Conservation (phyloP, 1,140 invertebrate genomes). For the Psix sp. region DNA sequence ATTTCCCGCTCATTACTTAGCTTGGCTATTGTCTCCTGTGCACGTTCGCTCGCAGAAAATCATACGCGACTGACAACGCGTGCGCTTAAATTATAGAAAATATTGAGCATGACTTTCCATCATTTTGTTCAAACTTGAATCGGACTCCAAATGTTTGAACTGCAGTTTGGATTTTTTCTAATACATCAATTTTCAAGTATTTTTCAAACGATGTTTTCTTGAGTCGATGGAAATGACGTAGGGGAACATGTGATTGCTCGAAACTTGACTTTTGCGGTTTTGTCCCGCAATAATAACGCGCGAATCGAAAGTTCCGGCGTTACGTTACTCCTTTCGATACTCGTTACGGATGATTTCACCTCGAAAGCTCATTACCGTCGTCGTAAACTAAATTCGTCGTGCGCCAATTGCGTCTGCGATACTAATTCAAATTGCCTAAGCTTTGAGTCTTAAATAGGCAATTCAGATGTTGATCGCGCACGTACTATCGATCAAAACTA, state of each 20-base stretch:
- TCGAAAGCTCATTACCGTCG: slow-evolving; percentile 58
- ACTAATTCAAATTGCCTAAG: slow-evolving; percentile 17
- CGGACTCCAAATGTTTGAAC: no score
- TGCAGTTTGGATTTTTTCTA: no score
- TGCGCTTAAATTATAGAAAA: no score
- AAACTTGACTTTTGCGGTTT: slow-evolving; percentile 19
- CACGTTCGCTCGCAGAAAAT: not conserved
- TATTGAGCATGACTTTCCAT: no score
- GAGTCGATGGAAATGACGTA: no score
- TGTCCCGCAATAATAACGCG: slow-evolving; percentile 33
- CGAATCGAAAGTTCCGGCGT: slow-evolving; percentile 64
- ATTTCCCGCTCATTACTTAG: slow-evolving; percentile 25
- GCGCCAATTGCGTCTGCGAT: slow-evolving; percentile 40
- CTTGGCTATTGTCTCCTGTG: slow-evolving; percentile 1
- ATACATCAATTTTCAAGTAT: no score
- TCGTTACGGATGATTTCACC: slow-evolving; percentile 69
- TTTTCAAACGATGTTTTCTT: no score
- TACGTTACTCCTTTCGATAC: slow-evolving; percentile 59
- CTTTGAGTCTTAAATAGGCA: slow-evolving; percentile 31
- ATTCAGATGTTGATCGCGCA: no score
- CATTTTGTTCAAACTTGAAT: no score
- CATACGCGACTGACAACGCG: no score
- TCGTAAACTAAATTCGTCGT: slow-evolving; percentile 49
- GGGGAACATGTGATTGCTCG: no score
- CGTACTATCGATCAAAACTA: no score